Evolutionary conservation across 2,888 invertebrate species (phyloP).

Genomic region (Tanytarsus gracilentus): DNA sequence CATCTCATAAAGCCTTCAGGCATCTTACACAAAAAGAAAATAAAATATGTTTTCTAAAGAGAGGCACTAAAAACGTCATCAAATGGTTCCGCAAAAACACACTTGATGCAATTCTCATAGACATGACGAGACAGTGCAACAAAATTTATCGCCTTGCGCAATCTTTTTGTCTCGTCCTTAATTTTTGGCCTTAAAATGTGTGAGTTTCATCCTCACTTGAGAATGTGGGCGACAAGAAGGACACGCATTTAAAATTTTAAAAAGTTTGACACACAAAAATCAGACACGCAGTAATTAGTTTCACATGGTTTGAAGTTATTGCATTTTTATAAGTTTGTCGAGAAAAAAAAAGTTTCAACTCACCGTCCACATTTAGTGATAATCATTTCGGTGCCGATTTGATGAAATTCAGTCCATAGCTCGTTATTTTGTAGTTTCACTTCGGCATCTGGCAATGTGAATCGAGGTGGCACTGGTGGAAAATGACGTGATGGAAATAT

Average conservation of each 20-base stretch:
- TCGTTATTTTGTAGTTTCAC: conserved; percentile 59
- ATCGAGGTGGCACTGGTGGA: conserved; percentile 39
- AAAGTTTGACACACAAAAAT: conserved; percentile 1
- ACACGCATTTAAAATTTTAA: too few species aligned
- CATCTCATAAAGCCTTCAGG: not conserved
- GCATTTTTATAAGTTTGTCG: not conserved
- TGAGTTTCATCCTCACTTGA: too few species aligned
- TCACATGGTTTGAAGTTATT: not conserved
- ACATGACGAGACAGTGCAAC: conserved; percentile 8
- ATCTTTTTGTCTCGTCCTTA: conserved; percentile 21
- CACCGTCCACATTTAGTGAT: conserved; percentile 73
- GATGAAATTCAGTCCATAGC: conserved; percentile 64
- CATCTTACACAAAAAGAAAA: not conserved
- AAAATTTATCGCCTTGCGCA: conserved; percentile 27
- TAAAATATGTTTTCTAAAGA: not conserved
- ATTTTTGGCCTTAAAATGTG: too few species aligned
- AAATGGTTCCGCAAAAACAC: conserved; percentile 24
- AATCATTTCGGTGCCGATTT: conserved; percentile 71
- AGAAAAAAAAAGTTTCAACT: conserved; percentile 37
- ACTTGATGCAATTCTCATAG: conserved; percentile 14
- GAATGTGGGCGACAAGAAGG: conserved; percentile 24
- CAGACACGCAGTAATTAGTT: conserved; percentile 5
- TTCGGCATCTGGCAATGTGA: conserved; percentile 41
- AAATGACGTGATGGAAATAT: conserved; percentile 37
- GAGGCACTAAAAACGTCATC: conserved; percentile 25